Percentiles rank a stretch among this genome's conserved stretches.
These are phyloP conservation scores for Apodemia zela DNA, from an alignment of 2,888 invertebrate genomes.

Conservation along the genomic window DNA sequence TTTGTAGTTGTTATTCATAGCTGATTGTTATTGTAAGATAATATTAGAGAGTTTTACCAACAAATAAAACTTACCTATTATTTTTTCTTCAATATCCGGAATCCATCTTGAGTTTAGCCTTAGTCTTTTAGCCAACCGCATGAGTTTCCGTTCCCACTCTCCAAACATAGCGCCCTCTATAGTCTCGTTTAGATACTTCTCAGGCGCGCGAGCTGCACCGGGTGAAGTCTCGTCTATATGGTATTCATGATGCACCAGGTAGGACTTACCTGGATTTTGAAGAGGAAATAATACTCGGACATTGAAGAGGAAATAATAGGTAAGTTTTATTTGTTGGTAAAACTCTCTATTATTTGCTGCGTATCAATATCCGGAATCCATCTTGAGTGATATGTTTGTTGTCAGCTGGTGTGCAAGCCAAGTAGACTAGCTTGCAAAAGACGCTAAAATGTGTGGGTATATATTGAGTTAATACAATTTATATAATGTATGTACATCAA, in stretches of 20 bases:
- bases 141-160: not conserved
- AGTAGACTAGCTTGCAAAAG: not conserved
- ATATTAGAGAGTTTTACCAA: too few species aligned
- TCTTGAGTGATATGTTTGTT: too few species aligned
- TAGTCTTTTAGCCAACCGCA: not conserved
- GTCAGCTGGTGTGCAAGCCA: slow-evolving; percentile 21
- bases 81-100: not conserved
- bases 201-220: too few species aligned
- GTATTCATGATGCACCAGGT: too few species aligned
- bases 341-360: slow-evolving; percentile 28
- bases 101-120: slow-evolving; percentile 1
- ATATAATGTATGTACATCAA: not conserved
- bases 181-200: not conserved
- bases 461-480: not conserved
- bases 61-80: not conserved
- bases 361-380: slow-evolving; percentile 4
- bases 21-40: too few species aligned
- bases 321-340: slow-evolving; percentile 22
- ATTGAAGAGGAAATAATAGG: not conserved
- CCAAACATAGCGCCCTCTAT: not conserved
- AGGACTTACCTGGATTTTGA: slow-evolving; percentile 15
- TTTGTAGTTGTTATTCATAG: too few species aligned
- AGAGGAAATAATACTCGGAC: slow-evolving; percentile 23
- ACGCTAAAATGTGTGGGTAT: slow-evolving; percentile 22
- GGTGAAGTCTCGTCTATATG: too few species aligned